Conservation (phyloP, 2,888 invertebrate species). For the Microplitis manilae region DNA sequence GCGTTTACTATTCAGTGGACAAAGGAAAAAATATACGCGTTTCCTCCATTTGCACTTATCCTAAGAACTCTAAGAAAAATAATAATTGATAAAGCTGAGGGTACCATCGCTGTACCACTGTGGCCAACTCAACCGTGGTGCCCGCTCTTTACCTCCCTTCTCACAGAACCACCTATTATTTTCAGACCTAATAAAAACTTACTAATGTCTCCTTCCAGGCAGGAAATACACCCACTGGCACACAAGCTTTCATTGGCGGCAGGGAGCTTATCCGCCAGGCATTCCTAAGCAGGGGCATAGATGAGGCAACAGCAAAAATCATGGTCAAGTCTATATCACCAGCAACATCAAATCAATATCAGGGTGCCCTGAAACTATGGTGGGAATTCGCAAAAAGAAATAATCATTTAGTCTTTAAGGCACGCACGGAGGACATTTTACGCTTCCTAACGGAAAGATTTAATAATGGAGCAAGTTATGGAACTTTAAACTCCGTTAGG, state of each 20-base stretch:
- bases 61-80: slow-evolving; percentile 41
- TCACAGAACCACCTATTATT: slow-evolving; percentile 6
- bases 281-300: slow-evolving; percentile 45
- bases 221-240: slow-evolving; percentile 45
- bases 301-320: slow-evolving; percentile 34
- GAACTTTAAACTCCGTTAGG: neutral
- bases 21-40: slow-evolving; percentile 42
- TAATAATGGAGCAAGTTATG: neutral
- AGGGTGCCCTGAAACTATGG: slow-evolving; percentile 26
- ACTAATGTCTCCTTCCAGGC: slow-evolving; percentile 42
- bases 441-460: neutral
- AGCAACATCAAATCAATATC: slow-evolving; percentile 52
- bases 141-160: slow-evolving; percentile 15
- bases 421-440: neutral
- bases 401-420: neutral
- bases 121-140: slow-evolving; percentile 40
- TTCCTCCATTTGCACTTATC: slow-evolving; percentile 50
- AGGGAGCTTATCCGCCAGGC: slow-evolving; percentile 52
- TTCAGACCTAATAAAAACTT: slow-evolving; percentile 12
- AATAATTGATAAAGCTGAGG: slow-evolving; percentile 42
- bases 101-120: slow-evolving; percentile 31
- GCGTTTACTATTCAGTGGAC: slow-evolving; percentile 44
- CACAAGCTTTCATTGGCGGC: slow-evolving; percentile 53
- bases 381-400: neutral
- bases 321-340: slow-evolving; percentile 50